phyloP scores from a whole-genome alignment of 2,797 vertebrate genomes.

The Gallinago nigripennis region DNA sequence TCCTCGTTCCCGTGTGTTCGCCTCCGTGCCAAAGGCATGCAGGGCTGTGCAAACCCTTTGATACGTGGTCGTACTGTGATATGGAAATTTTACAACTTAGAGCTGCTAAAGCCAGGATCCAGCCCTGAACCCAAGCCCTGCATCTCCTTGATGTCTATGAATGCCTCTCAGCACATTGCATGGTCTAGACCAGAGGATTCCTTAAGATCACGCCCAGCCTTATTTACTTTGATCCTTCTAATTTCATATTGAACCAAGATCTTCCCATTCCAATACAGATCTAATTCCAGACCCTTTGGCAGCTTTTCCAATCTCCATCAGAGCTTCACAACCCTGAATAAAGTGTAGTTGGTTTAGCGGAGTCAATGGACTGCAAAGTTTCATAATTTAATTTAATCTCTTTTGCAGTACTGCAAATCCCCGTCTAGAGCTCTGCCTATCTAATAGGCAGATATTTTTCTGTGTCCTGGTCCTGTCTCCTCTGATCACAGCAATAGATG shows the following conservation, averaged over 20 bases:
- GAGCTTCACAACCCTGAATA: not conserved
- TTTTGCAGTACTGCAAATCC: not conserved
- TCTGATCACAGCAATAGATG: not conserved
- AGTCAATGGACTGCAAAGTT: not conserved
- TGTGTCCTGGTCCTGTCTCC: not conserved
- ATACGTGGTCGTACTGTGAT: not conserved
- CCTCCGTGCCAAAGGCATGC: not conserved
- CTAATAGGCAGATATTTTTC: not conserved
- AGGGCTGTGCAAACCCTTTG: not conserved
- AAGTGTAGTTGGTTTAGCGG: not conserved
- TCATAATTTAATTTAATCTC: not conserved
- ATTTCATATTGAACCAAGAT: not conserved
- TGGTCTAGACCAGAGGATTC: not conserved
- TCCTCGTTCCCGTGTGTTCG: rapidly evolving
- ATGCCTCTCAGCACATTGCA: not conserved
- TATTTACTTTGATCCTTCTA: not conserved
- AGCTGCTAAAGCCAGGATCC: not conserved
- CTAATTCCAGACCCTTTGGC: not conserved
- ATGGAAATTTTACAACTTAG: not conserved
- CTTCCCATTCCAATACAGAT: not conserved
- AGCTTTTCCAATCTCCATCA: not conserved
- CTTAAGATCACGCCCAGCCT: not conserved
- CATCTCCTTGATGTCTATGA: not conserved
- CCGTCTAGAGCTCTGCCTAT: not conserved
- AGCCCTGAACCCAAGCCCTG: not conserved